These are phyloP conservation scores for Tuberolachnus salignus DNA, from an alignment of 2,888 invertebrate genomes.

Conservation along the genomic window DNA sequence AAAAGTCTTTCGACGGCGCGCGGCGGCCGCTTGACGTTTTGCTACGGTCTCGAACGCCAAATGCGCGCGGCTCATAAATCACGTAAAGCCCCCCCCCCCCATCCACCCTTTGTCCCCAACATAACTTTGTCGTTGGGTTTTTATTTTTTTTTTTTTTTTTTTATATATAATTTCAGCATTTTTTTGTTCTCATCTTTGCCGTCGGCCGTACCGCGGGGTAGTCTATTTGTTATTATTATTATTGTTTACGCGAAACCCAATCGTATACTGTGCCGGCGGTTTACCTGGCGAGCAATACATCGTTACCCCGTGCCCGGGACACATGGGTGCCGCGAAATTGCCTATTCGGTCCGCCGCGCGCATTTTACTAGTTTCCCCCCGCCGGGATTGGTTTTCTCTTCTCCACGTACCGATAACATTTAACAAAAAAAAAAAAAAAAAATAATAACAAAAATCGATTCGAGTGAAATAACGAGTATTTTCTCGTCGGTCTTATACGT, in stretches of 20 bases:
- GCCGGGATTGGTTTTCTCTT: too few relatives aligned
- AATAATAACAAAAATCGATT: too few relatives aligned
- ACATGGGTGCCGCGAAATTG: constrained; percentile 29
- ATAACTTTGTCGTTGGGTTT: background rate
- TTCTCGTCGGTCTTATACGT: too few relatives aligned
- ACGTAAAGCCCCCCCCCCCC: constrained; percentile 22
- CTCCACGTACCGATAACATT: too few relatives aligned
- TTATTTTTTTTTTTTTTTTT: background rate
- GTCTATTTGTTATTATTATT: constrained; percentile 17
- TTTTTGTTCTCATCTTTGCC: background rate
- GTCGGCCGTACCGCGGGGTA: too few relatives aligned
- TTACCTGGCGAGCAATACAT: background rate
- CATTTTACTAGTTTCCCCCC: background rate
- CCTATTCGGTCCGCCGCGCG: constrained; percentile 24
- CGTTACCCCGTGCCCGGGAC: background rate
- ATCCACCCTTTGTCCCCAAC: too few relatives aligned
- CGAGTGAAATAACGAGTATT: too few relatives aligned
- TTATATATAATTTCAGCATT: background rate
- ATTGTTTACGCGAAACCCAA: background rate
- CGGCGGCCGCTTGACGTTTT: constrained; percentile 34
- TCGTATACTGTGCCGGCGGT: background rate
- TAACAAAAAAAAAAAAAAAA: too few relatives aligned
- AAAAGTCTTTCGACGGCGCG: constrained; percentile 29
- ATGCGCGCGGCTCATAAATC: constrained; percentile 44
- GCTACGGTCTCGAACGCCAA: constrained; percentile 26